Percentiles rank a stretch among this genome's conserved stretches.
Evolutionary conservation across 2,797 vertebrate species (phyloP).

Genomic region (Psittacula derbiana): DNA sequence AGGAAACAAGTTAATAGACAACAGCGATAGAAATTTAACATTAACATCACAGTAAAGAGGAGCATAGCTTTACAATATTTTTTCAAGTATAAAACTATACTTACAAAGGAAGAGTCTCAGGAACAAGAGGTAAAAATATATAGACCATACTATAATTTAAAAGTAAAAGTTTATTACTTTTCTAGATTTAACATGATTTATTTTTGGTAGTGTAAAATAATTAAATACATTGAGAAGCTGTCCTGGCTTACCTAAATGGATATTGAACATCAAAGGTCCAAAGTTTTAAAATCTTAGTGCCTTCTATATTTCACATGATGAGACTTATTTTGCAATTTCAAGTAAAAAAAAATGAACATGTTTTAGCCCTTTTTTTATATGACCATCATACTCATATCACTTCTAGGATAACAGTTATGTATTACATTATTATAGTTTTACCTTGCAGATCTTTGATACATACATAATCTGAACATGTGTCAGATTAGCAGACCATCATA

Average conservation of each 20-base stretch:
- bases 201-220: background rate
- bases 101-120: background rate
- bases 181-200: background rate
- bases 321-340: background rate
- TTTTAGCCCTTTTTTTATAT: background rate
- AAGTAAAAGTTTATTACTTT: background rate
- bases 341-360: background rate
- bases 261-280: background rate
- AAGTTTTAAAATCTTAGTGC: background rate
- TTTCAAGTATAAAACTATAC: background rate
- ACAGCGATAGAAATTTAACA: background rate
- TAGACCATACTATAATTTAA: background rate
- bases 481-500: background rate
- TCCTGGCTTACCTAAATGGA: background rate
- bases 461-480: background rate
- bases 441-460: background rate
- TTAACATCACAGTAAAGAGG: background rate
- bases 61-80: background rate
- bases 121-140: background rate
- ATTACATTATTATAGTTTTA: background rate
- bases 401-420: background rate
- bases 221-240: background rate
- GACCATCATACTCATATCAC: background rate
- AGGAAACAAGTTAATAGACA: background rate
- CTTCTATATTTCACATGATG: background rate